These are phyloP conservation scores for Latrodectus geometricus DNA, from an alignment of 1,140 invertebrate genomes.

Conservation along the genomic window DNA sequence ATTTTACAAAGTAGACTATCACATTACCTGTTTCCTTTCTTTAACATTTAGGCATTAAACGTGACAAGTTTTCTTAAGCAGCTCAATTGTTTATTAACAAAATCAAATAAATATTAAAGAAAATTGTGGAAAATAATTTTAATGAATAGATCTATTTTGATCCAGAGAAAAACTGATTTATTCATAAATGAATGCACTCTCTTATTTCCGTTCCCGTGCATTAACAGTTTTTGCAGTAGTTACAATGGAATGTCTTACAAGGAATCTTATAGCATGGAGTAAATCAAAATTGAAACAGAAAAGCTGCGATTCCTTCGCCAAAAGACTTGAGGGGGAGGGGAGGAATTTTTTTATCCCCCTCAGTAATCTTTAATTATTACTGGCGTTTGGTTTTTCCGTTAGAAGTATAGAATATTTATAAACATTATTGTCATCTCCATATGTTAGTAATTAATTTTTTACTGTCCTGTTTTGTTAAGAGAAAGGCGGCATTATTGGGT, in stretches of 20 bases:
- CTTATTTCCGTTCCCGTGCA: background rate
- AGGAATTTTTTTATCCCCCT: conserved; percentile 29
- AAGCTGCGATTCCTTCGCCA: background rate
- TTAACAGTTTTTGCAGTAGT: conserved; percentile 19
- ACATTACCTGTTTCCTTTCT: too few species aligned
- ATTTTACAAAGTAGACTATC: too few species aligned
- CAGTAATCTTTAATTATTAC: conserved; percentile 47
- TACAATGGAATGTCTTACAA: background rate
- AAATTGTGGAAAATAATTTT: too few species aligned
- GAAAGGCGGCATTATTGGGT: conserved; percentile 49
- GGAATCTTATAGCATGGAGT: background rate
- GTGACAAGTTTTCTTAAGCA: too few species aligned
- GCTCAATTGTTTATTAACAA: too few species aligned
- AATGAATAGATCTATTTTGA: too few species aligned
- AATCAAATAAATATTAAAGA: too few species aligned
- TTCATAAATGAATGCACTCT: background rate
- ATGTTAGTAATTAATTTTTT: conserved; percentile 61
- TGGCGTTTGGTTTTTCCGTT: background rate
- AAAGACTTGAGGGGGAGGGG: background rate
- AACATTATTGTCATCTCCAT: conserved; percentile 58
- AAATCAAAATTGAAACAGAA: conserved; percentile 15
- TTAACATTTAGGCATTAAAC: too few species aligned
- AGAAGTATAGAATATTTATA: conserved; percentile 48
- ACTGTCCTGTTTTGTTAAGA: conserved; percentile 41
- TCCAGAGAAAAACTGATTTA: too few species aligned